A percentile compares a stretch with the other conserved stretches of the same genome.
Evolutionary conservation across 2,888 invertebrate genomes (phyloP).

Genomic region (Pristionchus exspectatus): DNA sequence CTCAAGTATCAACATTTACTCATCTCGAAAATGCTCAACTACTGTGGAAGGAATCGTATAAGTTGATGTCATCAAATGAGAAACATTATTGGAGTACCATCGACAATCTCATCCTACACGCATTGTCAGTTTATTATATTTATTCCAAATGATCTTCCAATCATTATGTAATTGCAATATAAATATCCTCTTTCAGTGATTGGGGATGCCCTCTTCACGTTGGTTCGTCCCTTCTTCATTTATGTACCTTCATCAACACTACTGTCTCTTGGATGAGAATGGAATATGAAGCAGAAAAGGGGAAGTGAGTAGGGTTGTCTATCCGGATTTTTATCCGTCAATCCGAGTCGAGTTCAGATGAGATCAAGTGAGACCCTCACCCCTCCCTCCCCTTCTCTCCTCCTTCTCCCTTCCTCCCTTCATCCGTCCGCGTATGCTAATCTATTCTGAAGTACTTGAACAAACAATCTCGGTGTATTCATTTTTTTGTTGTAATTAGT

Average conservation of each 20-base stretch:
- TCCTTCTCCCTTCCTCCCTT: too few relatives aligned
- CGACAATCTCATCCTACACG: not conserved
- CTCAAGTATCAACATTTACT: not conserved
- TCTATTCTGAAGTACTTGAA: not conserved
- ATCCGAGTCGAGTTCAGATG: too few relatives aligned
- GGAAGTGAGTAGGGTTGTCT: too few relatives aligned
- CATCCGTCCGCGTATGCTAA: not conserved
- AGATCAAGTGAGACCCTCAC: too few relatives aligned
- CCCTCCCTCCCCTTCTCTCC: too few relatives aligned
- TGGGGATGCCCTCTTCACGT: constrained; percentile 30
- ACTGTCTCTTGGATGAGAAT: constrained; percentile 12
- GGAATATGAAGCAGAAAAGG: not conserved
- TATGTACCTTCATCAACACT: constrained; percentile 12
- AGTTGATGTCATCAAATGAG: not conserved
- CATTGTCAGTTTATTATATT: constrained; percentile 4
- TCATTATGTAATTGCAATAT: not conserved
- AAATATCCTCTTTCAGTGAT: constrained; percentile 11
- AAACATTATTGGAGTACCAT: not conserved
- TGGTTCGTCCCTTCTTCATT: constrained; percentile 14
- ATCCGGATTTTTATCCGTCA: too few relatives aligned
- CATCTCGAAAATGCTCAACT: not conserved
- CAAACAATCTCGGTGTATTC: not conserved
- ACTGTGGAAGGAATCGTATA: constrained; percentile 2
- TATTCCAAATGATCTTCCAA: too few relatives aligned
- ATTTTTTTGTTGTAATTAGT: not conserved